A percentile compares a stretch with the other conserved stretches of the same genome.
These are phyloP conservation scores for Pollenia labialis DNA, from an alignment of 2,888 invertebrate species.

Conservation along the genomic window DNA sequence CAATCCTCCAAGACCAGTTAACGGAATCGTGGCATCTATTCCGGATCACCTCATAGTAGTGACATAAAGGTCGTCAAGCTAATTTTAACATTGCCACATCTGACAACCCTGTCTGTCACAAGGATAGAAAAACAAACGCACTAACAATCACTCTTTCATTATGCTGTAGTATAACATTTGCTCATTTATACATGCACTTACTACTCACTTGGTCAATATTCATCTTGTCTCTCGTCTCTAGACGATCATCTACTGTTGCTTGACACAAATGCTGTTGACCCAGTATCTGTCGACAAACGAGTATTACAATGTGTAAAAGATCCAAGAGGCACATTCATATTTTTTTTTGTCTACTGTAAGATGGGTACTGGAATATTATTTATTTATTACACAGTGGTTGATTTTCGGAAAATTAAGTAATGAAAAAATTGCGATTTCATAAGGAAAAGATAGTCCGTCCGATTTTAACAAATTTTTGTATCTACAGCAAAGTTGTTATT, in stretches of 20 bases:
- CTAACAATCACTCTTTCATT: conserved; percentile 9
- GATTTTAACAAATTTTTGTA: too few relatives aligned
- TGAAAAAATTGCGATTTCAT: too few relatives aligned
- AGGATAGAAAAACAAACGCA: conserved; percentile 8
- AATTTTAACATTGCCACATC: background rate
- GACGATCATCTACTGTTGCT: conserved; percentile 29
- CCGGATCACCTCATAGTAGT: too few relatives aligned
- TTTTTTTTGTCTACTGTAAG: background rate
- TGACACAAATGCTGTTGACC: conserved; percentile 58
- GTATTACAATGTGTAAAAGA: conserved; percentile 19
- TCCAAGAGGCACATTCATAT: conserved; percentile 2
- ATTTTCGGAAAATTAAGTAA: background rate
- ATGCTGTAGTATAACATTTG: background rate
- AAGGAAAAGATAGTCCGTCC: too few relatives aligned
- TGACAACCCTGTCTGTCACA: background rate
- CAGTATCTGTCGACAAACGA: conserved; percentile 6
- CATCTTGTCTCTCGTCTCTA: conserved; percentile 18
- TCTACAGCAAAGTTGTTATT: too few relatives aligned
- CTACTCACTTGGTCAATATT: conserved; percentile 12
- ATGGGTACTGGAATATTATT: background rate
- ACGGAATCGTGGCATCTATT: too few relatives aligned
- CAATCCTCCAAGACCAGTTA: too few relatives aligned
- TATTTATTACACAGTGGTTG: background rate
- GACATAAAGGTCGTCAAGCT: too few relatives aligned
- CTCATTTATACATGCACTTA: conserved; percentile 6